Percentiles rank a stretch among this genome's conserved stretches.
These are phyloP conservation scores for Anaspis maculata DNA, from an alignment of 2,888 invertebrate genomes.

Conservation along the genomic window DNA sequence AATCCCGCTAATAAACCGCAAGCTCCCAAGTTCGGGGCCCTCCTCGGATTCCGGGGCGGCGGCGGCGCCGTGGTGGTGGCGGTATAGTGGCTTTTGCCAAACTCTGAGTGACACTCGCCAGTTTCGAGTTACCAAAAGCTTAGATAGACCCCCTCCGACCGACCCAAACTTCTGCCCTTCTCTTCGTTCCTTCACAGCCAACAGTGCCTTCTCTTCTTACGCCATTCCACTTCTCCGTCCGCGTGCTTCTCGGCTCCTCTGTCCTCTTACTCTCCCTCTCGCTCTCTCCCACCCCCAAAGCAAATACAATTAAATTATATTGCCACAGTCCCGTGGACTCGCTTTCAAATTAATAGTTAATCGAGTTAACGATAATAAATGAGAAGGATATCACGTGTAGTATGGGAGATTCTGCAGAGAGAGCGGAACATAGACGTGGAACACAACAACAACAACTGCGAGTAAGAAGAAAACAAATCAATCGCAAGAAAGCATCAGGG, in stretches of 20 bases:
- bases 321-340: constrained; percentile 13
- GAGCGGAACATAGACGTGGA: too few relatives aligned
- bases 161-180: constrained; percentile 11
- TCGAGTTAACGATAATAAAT: constrained; percentile 20
- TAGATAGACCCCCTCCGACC: constrained; percentile 9
- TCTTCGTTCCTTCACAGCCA: too few relatives aligned
- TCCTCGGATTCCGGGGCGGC: constrained; percentile 22
- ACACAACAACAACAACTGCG: too few relatives aligned
- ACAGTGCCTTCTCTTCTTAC: too few relatives aligned
- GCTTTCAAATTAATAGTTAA: constrained; percentile 19
- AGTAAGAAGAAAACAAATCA: too few relatives aligned
- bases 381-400: too few relatives aligned
- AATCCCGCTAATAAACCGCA: constrained; percentile 29
- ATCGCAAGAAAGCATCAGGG: too few relatives aligned
- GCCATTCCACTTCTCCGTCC: too few relatives aligned
- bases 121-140: constrained; percentile 21
- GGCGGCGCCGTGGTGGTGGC: too few relatives aligned
- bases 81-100: constrained; percentile 20
- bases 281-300: background rate
- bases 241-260: too few relatives aligned
- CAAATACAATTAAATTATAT: constrained; percentile 14
- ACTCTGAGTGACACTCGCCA: constrained; percentile 27
- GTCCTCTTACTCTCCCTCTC: background rate
- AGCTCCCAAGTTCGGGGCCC: constrained; percentile 20
- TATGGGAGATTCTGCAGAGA: too few relatives aligned